These are phyloP conservation scores for Cirrhinus mrigala DNA, from an alignment of 2,797 vertebrate genomes.

Conservation along the genomic window DNA sequence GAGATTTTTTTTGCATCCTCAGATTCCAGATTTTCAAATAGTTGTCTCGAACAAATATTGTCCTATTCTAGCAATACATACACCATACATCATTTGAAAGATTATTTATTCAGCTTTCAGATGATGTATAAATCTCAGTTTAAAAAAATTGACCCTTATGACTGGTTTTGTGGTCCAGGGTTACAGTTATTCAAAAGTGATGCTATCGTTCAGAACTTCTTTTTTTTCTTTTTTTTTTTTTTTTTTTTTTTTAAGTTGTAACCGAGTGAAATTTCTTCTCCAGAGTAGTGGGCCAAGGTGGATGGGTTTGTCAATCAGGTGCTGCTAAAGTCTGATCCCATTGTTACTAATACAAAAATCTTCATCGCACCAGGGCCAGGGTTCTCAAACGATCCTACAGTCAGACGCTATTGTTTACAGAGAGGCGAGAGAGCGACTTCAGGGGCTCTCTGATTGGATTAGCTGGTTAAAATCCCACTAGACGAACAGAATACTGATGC, in stretches of 20 bases:
- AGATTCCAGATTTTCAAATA: no score
- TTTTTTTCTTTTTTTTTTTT: background rate
- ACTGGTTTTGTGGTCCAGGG: no score
- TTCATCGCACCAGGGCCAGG: background rate
- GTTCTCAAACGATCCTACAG: slow-evolving; percentile 85
- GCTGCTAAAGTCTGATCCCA: slow-evolving; percentile 85
- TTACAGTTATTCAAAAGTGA: background rate
- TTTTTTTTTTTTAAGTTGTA: background rate
- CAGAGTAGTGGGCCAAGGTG: background rate
- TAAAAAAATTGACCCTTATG: no score
- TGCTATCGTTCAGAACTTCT: background rate
- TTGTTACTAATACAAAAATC: slow-evolving; percentile 72
- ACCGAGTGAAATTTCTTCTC: background rate
- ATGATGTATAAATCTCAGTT: no score
- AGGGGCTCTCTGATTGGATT: slow-evolving; percentile 97
- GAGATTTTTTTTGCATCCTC: no score
- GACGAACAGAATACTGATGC: slow-evolving; percentile 94
- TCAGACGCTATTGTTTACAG: slow-evolving; percentile 90
- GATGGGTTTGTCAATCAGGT: slow-evolving; percentile 15
- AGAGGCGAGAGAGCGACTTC: slow-evolving; percentile 85
- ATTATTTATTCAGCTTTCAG: no score
- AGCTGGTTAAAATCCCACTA: slow-evolving; percentile 96
- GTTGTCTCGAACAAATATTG: no score
- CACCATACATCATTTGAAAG: no score
- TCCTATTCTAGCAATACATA: no score